phyloP scores from a whole-genome alignment of 2,888 invertebrate genomes.

The Pachymerium ferrugineum region DNA sequence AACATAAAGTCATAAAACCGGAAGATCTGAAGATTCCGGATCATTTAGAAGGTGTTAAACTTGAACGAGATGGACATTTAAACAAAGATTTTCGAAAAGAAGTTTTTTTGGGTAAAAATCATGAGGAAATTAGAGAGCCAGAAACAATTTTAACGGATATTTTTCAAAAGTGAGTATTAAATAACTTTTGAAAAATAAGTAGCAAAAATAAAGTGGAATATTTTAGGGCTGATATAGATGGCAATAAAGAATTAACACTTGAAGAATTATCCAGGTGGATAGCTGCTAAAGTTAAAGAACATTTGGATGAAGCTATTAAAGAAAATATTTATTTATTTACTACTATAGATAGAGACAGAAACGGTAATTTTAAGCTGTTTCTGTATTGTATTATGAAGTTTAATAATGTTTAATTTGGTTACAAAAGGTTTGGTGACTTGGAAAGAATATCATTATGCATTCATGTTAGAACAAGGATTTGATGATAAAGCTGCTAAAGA shows the following conservation, averaged over 20 bases:
- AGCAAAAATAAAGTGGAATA: not conserved
- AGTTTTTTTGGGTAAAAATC: conserved; percentile 47
- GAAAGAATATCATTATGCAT: conserved; percentile 73
- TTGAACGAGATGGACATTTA: conserved; percentile 51
- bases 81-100: conserved; percentile 51
- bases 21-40: conserved; percentile 46
- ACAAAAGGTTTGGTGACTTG: conserved; percentile 61
- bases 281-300: conserved; percentile 61
- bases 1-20: no score
- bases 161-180: conserved; percentile 36
- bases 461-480: conserved; percentile 63
- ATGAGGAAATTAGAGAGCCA: conserved; percentile 39
- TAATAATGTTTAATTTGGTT: not conserved
- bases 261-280: conserved; percentile 63
- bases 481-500: conserved; percentile 59
- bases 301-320: conserved; percentile 61
- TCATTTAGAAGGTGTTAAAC: conserved; percentile 49
- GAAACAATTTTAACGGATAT: conserved; percentile 36
- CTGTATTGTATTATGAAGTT: not conserved
- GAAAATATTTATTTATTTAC: conserved; percentile 63
- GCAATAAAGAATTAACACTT: conserved; percentile 55
- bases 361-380: conserved; percentile 50
- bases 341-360: conserved; percentile 59
- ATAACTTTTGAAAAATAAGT: not conserved
- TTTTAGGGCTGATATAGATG: conserved; percentile 58